phyloP scores from a whole-genome alignment of 2,113 vertebrate genomes.

The Podocnemis expansa region DNA sequence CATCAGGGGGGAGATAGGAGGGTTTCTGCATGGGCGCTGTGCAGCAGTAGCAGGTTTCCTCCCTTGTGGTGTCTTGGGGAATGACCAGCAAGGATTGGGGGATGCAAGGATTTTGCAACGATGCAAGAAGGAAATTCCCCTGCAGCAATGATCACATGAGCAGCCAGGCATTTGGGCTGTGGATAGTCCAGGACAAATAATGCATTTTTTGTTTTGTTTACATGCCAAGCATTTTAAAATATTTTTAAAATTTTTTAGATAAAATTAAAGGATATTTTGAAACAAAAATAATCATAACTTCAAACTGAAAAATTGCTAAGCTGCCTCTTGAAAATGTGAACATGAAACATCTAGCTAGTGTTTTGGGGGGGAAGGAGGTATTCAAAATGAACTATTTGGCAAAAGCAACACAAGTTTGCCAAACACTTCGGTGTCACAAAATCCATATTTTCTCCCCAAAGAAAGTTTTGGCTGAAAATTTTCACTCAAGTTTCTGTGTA shows the following conservation, averaged over 20 bases:
- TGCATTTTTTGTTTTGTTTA: neutral
- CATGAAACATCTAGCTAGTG: neutral
- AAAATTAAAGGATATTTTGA: neutral
- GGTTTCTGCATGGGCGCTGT: neutral
- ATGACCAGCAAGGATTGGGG: neutral
- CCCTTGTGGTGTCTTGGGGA: neutral
- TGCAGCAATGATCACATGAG: neutral
- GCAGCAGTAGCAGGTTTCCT: neutral
- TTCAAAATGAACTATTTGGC: neutral
- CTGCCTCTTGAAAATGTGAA: neutral
- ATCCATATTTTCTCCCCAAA: neutral
- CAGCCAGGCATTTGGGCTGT: neutral
- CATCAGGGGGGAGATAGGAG: neutral
- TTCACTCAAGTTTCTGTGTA: neutral
- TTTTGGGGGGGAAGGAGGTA: neutral
- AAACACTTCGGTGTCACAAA: neutral
- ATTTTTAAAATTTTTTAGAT: neutral
- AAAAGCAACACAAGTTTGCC: neutral
- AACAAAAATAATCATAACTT: neutral
- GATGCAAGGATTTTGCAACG: no score
- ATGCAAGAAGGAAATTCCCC: neutral
- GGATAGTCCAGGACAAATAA: neutral
- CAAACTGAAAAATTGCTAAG: neutral
- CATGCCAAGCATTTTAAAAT: neutral
- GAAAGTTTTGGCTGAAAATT: neutral